phyloP scores from a whole-genome alignment of 2,113 vertebrate species.

The Trogon surrucura region DNA sequence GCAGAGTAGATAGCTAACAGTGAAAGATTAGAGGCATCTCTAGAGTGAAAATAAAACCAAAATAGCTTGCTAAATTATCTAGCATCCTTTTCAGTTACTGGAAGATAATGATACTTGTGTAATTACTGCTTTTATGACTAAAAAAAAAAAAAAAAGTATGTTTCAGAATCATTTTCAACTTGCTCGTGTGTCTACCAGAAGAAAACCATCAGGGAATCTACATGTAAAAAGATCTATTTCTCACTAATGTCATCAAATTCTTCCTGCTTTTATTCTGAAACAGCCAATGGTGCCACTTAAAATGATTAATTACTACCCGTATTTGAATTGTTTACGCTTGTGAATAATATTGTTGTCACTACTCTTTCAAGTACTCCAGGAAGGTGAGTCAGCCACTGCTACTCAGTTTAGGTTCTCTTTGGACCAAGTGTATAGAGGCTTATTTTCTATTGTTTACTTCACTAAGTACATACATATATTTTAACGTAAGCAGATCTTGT shows the following conservation, averaged over 20 bases:
- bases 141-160: background rate
- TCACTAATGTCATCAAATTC: background rate
- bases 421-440: background rate
- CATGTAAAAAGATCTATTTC: background rate
- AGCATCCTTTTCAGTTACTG: background rate
- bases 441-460: background rate
- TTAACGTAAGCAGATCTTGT: background rate
- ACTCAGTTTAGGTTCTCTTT: background rate
- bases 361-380: background rate
- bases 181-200: background rate
- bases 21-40: background rate
- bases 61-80: background rate
- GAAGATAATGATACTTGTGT: background rate
- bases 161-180: background rate
- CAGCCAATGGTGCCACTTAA: background rate
- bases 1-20: background rate
- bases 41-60: background rate
- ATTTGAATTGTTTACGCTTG: background rate
- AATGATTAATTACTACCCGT: accelerated
- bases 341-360: background rate
- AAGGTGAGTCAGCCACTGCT: background rate
- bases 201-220: background rate
- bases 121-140: background rate
- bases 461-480: accelerated
- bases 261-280: background rate